Evolutionary conservation across 2,888 invertebrate species (phyloP), one percentile per base, ranked within the genome.

Genomic region (Volucella inflata): DNA sequence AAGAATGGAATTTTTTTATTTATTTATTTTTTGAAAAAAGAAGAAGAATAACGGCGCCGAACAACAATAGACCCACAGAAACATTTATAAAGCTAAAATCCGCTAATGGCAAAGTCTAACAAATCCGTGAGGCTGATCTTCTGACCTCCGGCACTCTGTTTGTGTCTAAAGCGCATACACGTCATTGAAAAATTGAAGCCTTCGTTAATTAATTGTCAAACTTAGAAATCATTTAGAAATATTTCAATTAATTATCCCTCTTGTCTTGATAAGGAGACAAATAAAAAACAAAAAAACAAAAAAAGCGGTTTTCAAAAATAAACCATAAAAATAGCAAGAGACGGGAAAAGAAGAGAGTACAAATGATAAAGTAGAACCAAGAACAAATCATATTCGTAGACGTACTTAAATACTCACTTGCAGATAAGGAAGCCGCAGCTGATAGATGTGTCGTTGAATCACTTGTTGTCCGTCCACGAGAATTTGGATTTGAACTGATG

Each of bases 371-470:
- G 44, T 40, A 38, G 30, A 48, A 76, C 42, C 68, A 57, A 85
- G 42, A 50, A 10, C 30, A 59, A 30, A 42, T 8, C 12, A 46
- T 11, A 65, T 11, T 42, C 16, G 12, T 48, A 53, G 36, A 38
- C n/a, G 84, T 30, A 70, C 8, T 89, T 88, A 89, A 90, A 85
- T 88, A 94, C 96, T 95, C 92, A 96, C 96, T 94, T 91, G 95
- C 95, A 89, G 95, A 93, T 87, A 96, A 93, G 87, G 95, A 95
- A 81, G 95, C 95, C 77, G 95, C 94, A 55, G 96, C 95, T 80
- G 95, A 94, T 62, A 95, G 92, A 89, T 94, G 94, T 57, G 89
- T 87, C 65, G 93, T 91, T 42, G 88, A 79, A 79, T 87, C 93
- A 91, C 64, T 93, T 92, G 87, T 91, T 36, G 71, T 46, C 90